Base-by-base conservation (phyloP, 2,888 invertebrate genomes). In the Euclidia mi region DNA sequence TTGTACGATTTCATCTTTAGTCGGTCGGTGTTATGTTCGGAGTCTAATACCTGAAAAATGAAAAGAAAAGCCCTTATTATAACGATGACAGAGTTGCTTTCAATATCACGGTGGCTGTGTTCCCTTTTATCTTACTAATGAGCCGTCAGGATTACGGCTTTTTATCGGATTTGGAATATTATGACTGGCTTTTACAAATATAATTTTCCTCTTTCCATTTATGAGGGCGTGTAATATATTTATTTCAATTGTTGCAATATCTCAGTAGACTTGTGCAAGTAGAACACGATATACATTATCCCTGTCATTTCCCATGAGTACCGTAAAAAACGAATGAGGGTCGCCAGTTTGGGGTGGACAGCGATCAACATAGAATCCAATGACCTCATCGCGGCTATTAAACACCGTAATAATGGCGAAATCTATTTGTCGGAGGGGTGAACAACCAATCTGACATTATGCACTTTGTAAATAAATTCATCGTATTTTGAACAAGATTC, bases 1-100 rank as follows among this genome's bases (percentile, higher is more conserved):
- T 87, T 90, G 91, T 91, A 92, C 87, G 91, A 87, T 88, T 88
- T 84, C 79, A 85, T 88, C 83, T 85, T 85, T 83, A 81, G 81
- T 66, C 66, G 58, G 65, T 67, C 50, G 64, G 69, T 56, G 74
- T 70, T 76, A 78, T 63, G 60, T 65, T 65, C 59, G 63, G 58
- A 56, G 55, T 61, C 70, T 77, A 78, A 80, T 78, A 78, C 70
- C 75, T 77, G 79, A 73, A 71, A 74, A 79, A 65, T 55, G 57
- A 71, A 64, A 74, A 71, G 58, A 65, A 51, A 66, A 56, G 49
- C 46, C 53, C 68, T 69, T 65, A 61, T 69, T 72, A 60, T 70
- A 62, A 64, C 58, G 59, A 75, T 66, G 64, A 69, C 40, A 48
- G 68, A 63, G 62, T 67, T 62, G 70, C 59, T 71, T 67, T 59